Base-by-base conservation (phyloP, 2,113 vertebrate genomes). In the Mesembrinibis cayennensis region DNA sequence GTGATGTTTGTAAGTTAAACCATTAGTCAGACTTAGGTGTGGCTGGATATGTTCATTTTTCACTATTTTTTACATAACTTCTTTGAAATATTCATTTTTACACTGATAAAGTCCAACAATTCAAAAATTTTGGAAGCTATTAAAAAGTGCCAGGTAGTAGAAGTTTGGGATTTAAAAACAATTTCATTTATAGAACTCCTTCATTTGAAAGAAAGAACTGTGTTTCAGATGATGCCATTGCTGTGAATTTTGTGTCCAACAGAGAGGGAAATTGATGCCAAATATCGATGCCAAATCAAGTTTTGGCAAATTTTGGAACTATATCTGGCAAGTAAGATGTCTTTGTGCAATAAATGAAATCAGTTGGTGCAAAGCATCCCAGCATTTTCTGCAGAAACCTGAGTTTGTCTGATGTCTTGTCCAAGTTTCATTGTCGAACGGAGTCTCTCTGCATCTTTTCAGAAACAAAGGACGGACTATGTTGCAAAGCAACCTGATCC, bases 401-500 rank as follows among this genome's bases (percentile, higher is more conserved):
- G 34, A 17, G 10, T 63, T 45, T 55, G 8, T 14, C 47, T 22
- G 61, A 15, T 2, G 1, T 1, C 14, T 22, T 23, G 11, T 49
- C 49, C 45, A 8, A 11, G 18, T 14, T 30, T 3, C 11, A 2
- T 12, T 15, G 22, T 38, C 2, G 2, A 91, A 89, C 71, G 0
- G 4, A 53, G 11, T 26, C 3, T 69, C 22, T 89, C 45, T 25
- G 74, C 34, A 1, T 82, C 78, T 80, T 92, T 84, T 3, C 98
- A 99, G 99, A 99, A 99, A 53, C 99, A 99, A 82, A 98, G 98
- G 92, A 97, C 97, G 0, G 99, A 99, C 61, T 97, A 97, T 4
- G 74, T 97, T 9, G 95, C 98, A 29, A 98, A 98, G 40, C 97
- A 98, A 0, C 52, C 91, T 0, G 71, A 96, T 1, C 98, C 98